Conservation (phyloP, 53 echinoderm and acorn worm species). For the Paelopatides confundens region DNA sequence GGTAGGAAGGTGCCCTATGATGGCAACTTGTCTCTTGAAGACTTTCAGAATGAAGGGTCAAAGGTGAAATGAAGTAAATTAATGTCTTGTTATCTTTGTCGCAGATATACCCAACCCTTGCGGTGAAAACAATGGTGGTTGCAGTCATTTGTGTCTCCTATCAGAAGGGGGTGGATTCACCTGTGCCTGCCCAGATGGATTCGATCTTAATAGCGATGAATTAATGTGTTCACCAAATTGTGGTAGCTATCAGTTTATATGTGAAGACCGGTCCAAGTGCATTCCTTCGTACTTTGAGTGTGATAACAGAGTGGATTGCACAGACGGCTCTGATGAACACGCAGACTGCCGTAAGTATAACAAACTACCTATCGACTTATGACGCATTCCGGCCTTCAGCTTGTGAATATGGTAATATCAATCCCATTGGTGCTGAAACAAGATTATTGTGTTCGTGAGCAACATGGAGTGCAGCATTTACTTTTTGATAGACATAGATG, state of each 20-base stretch:
- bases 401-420: no score
- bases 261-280: constrained; percentile 75
- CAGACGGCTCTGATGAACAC: constrained; percentile 86
- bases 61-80: no score
- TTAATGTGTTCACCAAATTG: constrained; percentile 69
- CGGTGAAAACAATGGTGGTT: constrained; percentile 76
- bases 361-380: no score
- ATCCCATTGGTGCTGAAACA: no score
- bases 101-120: constrained; percentile 78
- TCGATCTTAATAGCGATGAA: constrained; percentile 46
- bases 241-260: constrained; percentile 63
- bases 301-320: constrained; percentile 75
- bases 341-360: neutral
- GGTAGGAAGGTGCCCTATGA: no score
- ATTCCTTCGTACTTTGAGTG: constrained; percentile 85
- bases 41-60: no score
- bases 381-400: no score
- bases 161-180: constrained; percentile 59
- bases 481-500: no score
- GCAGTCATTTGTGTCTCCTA: constrained; percentile 89
- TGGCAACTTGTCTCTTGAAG: no score
- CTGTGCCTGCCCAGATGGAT: constrained; percentile 95
- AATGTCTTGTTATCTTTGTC: neutral
- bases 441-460: no score
- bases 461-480: no score